Conservation (phyloP, 1,140 invertebrate species). For the Uloborus diversus region DNA sequence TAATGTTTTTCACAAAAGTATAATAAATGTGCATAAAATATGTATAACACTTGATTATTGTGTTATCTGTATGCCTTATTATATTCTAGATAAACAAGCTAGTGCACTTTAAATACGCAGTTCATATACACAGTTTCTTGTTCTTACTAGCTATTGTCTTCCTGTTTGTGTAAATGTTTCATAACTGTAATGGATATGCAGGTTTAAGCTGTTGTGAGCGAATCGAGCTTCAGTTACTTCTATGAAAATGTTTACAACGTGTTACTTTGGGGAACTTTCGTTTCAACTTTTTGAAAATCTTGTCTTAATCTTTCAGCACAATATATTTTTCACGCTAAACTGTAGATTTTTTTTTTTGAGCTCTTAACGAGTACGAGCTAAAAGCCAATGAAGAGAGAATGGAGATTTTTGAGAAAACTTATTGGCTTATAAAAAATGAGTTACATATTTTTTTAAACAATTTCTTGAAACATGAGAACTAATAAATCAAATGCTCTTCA, state of each 20-base stretch:
- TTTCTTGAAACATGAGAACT: too few species aligned
- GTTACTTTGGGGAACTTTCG: background rate
- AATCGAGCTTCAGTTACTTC: conserved; percentile 39
- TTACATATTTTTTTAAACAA: too few species aligned
- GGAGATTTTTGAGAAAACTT: too few species aligned
- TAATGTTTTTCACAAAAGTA: conserved; percentile 11
- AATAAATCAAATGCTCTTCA: too few species aligned
- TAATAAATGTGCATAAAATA: background rate
- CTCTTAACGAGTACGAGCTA: too few species aligned
- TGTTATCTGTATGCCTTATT: conserved; percentile 23
- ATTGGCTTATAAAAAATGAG: too few species aligned
- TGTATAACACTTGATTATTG: conserved; percentile 20
- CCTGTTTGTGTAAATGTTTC: conserved; percentile 41
- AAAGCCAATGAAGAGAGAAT: too few species aligned
- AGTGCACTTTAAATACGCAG: conserved; percentile 19
- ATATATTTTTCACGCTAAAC: background rate
- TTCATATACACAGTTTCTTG: conserved; percentile 26
- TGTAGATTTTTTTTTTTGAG: too few species aligned
- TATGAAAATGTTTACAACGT: background rate
- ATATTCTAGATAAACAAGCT: background rate
- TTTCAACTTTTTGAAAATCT: background rate
- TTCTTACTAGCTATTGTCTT: conserved; percentile 31
- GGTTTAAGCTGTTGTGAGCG: background rate
- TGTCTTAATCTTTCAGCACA: background rate
- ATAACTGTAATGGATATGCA: background rate